A percentile compares a stretch with the other conserved stretches of the same genome.
These are phyloP conservation scores for Osedax fenrisi DNA, from an alignment of 2,888 invertebrate genomes.

Conservation along the genomic window DNA sequence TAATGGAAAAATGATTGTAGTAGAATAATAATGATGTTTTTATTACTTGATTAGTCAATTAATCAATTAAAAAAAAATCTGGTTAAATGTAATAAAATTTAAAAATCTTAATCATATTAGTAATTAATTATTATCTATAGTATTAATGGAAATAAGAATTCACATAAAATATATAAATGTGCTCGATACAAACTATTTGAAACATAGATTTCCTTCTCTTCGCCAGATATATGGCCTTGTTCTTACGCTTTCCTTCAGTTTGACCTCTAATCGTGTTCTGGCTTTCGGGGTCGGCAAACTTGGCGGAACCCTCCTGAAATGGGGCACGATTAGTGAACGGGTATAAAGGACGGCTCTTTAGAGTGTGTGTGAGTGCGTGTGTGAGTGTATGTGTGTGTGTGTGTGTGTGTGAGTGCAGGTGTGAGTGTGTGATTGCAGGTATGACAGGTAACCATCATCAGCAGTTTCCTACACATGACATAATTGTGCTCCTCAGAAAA, in stretches of 20 bases:
- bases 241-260: constrained; percentile 20
- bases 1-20: too few relatives aligned
- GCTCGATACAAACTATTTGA: background rate
- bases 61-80: too few relatives aligned
- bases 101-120: too few relatives aligned
- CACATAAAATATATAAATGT: too few relatives aligned
- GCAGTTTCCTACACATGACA: constrained; percentile 77
- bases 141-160: too few relatives aligned
- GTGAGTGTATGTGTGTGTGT: background rate
- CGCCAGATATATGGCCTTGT: constrained; percentile 14
- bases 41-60: too few relatives aligned
- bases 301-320: constrained; percentile 70
- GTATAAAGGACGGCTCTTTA: too few relatives aligned
- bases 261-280: constrained; percentile 41
- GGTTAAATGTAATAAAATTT: too few relatives aligned
- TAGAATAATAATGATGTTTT: too few relatives aligned
- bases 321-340: background rate
- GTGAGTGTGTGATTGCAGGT: background rate
- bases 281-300: constrained; percentile 77
- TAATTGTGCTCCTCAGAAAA: constrained; percentile 96
- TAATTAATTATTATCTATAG: too few relatives aligned
- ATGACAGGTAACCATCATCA: constrained; percentile 64
- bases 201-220: constrained; percentile 12
- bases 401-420: background rate
- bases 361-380: too few relatives aligned